Conservation (phyloP, 2,888 invertebrate genomes). For the Alloplasta piceator region DNA sequence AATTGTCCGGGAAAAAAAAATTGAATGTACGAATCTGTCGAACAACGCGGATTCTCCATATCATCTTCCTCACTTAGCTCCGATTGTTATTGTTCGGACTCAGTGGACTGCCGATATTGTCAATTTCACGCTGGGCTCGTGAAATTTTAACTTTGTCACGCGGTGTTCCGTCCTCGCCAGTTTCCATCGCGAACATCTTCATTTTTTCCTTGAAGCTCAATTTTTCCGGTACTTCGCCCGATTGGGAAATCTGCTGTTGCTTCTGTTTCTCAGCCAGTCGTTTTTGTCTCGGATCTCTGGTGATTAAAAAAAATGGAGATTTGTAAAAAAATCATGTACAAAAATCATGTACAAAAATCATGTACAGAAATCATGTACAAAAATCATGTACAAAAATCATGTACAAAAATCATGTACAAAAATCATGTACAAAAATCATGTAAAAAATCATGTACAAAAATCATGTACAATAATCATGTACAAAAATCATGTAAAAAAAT, state of each 20-base stretch:
- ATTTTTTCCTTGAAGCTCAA: conserved; percentile 99
- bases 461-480: too few species aligned
- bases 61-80: conserved; percentile 61
- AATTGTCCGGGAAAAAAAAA: conserved; percentile 32
- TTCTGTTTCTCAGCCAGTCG: conserved; percentile 92
- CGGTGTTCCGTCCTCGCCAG: conserved; percentile 96
- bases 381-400: too few species aligned
- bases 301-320: background rate
- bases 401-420: too few species aligned
- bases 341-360: too few species aligned
- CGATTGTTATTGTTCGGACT: conserved; percentile 77
- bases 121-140: conserved; percentile 97
- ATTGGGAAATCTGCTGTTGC: conserved; percentile 86
- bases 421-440: too few species aligned
- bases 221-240: conserved; percentile 93
- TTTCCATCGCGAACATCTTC: conserved; percentile 99
- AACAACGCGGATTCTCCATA: background rate
- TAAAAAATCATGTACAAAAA: too few species aligned
- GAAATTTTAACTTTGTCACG: conserved; percentile 98
- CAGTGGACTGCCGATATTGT: conserved; percentile 86
- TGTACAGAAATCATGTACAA: too few species aligned
- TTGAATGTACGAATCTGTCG: conserved; percentile 1
- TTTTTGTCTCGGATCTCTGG: conserved; percentile 94
- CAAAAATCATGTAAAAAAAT: too few species aligned
- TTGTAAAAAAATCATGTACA: too few species aligned